Percentiles rank a stretch among this genome's conserved stretches.
These are phyloP conservation scores for Drosophila biarmipes DNA, from an alignment of 1,140 invertebrate species.

Conservation along the genomic window DNA sequence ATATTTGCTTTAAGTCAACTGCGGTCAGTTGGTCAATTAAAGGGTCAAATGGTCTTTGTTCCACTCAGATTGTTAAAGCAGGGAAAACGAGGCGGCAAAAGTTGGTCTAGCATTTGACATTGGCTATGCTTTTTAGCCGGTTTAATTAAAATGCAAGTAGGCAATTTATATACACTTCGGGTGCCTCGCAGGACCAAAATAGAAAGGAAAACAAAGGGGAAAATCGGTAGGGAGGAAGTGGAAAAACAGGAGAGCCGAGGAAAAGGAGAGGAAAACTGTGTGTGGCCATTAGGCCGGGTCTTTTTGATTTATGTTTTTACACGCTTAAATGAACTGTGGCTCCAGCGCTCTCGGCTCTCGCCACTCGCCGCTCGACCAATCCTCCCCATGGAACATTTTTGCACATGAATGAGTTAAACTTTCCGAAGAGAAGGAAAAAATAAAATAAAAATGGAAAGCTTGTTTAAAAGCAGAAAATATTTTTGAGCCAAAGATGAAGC, in stretches of 20 bases:
- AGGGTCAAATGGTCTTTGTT: constrained; percentile 73
- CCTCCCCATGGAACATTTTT: constrained; percentile 63
- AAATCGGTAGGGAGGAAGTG: constrained; percentile 4
- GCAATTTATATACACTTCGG: constrained; percentile 82
- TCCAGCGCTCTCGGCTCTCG: constrained; percentile 36
- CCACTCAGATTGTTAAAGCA: constrained; percentile 8
- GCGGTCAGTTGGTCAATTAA: constrained; percentile 80
- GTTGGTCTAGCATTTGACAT: constrained; percentile 70
- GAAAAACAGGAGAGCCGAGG: constrained; percentile 1
- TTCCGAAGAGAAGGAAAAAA: constrained; percentile 18
- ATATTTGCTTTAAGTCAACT: constrained; percentile 72
- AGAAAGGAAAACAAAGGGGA: constrained; percentile 12
- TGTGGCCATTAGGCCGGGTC: constrained; percentile 68
- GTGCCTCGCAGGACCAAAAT: constrained; percentile 35
- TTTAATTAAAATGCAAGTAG: constrained; percentile 83
- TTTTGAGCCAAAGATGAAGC: constrained; percentile 35
- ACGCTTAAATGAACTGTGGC: constrained; percentile 79
- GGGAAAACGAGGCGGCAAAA: constrained; percentile 17
- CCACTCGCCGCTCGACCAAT: constrained; percentile 9
- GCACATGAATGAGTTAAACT: constrained; percentile 73
- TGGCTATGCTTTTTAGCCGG: constrained; percentile 75
- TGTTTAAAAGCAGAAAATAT: constrained; percentile 62
- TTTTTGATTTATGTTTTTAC: constrained; percentile 83
- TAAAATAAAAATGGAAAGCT: constrained; percentile 48
- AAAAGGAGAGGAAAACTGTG: constrained; percentile 20